Evolutionary conservation across 2,113 vertebrate genomes (phyloP).

Genomic region (Dipodomys ordii): DNA sequence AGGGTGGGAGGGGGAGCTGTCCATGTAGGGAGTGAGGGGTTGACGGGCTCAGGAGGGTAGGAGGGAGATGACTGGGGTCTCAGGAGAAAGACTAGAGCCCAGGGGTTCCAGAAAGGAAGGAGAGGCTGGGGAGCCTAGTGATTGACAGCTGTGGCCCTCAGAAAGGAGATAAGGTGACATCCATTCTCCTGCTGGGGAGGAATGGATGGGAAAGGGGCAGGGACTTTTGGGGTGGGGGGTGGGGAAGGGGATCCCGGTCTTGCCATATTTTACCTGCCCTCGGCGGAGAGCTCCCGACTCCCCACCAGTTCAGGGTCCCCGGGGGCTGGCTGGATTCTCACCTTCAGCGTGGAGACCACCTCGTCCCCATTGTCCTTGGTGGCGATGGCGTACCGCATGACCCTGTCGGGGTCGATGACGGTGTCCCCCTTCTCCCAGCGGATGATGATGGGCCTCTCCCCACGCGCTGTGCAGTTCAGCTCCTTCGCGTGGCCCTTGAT

Average conservation of each 20-base stretch:
- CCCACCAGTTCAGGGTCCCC: neutral
- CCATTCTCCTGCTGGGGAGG: neutral
- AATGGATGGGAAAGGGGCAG: neutral
- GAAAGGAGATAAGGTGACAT: neutral
- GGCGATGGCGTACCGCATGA: constrained; percentile 95
- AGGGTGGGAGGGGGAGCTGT: neutral
- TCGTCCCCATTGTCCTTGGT: constrained; percentile 97
- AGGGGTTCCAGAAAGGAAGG: neutral
- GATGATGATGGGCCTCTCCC: constrained; percentile 98
- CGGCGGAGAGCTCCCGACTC: neutral
- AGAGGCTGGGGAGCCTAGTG: neutral
- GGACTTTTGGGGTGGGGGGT: neutral
- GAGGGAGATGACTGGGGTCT: neutral
- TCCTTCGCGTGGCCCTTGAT: constrained; percentile 98
- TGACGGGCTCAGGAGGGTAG: neutral
- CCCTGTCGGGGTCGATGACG: constrained; percentile 97
- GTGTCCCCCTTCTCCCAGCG: constrained; percentile 99
- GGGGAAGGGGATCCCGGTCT: neutral
- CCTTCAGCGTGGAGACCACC: constrained; percentile 97
- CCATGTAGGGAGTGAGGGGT: neutral
- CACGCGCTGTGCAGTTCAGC: constrained; percentile 97
- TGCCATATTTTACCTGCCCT: neutral
- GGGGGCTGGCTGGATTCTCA: constrained; percentile 78
- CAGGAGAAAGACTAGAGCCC: neutral
- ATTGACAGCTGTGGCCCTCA: neutral